A percentile compares a stretch with the other conserved stretches of the same genome.
Conservation (phyloP, 37 sponge, comb jelly and placozoan species). For the Spongilla lacustris region DNA sequence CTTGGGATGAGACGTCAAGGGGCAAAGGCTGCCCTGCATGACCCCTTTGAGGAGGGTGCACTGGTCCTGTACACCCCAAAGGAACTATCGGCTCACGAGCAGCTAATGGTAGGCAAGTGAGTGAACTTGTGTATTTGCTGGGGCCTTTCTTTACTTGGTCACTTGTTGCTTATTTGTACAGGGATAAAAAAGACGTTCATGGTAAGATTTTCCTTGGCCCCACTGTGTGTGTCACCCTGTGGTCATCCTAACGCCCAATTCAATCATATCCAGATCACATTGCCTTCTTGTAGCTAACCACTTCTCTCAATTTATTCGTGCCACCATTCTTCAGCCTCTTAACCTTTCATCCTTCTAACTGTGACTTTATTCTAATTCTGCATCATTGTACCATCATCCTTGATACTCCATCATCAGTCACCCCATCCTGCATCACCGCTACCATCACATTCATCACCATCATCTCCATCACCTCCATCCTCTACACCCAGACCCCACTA, state of each 20-base stretch:
- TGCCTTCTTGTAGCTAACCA: no score
- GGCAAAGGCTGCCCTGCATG: slow-evolving; percentile 77
- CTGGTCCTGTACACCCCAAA: slow-evolving; percentile 87
- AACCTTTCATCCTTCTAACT: no score
- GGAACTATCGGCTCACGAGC: slow-evolving; percentile 88
- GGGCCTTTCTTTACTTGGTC: not conserved
- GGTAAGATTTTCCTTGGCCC: slow-evolving; percentile 24
- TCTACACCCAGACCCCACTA: no score
- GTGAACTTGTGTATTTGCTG: not conserved
- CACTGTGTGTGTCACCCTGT: slow-evolving; percentile 3
- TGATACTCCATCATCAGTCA: no score
- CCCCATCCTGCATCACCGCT: not conserved
- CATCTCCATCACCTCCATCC: not conserved
- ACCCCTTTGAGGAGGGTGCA: slow-evolving; percentile 90
- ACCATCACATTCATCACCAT: not conserved
- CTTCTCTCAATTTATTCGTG: no score
- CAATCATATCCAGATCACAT: no score
- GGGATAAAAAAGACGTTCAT: slow-evolving; percentile 57
- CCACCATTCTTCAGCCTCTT: no score
- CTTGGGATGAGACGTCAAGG: slow-evolving; percentile 70
- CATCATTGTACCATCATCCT: not conserved
- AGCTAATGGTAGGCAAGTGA: slow-evolving; percentile 54
- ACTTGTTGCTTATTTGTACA: not conserved
- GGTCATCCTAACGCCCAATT: not conserved
- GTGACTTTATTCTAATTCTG: not conserved